Evolutionary conservation across 2,888 invertebrate species (phyloP).

Genomic region (Meganola albula): DNA sequence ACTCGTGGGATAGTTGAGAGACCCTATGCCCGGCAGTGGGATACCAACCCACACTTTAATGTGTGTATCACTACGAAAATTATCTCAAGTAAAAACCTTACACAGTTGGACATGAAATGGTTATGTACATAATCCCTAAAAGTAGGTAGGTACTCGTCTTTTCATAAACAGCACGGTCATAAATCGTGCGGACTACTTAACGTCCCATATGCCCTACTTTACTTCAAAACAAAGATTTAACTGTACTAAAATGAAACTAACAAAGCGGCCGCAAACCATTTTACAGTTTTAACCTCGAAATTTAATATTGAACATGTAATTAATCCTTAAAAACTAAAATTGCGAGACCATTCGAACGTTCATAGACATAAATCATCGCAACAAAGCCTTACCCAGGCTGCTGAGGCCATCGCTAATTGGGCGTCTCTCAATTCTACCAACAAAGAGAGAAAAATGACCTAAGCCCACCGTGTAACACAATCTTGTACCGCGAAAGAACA

Average conservation of each 20-base stretch:
- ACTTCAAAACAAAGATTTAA: conserved; percentile 26
- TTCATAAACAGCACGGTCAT: too few species aligned
- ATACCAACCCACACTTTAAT: too few species aligned
- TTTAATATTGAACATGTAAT: conserved; percentile 36
- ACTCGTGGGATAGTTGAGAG: too few species aligned
- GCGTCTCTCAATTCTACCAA: conserved; percentile 44
- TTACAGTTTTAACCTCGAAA: conserved; percentile 33
- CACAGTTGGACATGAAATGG: too few species aligned
- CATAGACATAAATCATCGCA: conserved; percentile 62
- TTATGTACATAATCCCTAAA: too few species aligned
- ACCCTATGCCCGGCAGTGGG: too few species aligned
- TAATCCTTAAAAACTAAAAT: conserved; percentile 35
- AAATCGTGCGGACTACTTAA: too few species aligned
- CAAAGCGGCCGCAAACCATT: conserved; percentile 18
- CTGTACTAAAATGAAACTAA: conserved; percentile 5
- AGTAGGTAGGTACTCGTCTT: too few species aligned
- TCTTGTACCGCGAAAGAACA: conserved; percentile 65
- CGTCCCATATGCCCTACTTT: conserved; percentile 13
- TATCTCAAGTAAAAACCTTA: too few species aligned
- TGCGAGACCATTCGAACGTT: conserved; percentile 28
- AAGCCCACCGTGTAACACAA: conserved; percentile 54
- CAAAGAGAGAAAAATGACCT: conserved; percentile 44
- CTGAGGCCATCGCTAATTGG: conserved; percentile 51
- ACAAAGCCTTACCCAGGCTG: conserved; percentile 53
- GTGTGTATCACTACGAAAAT: too few species aligned